A percentile compares a stretch with the other conserved stretches of the same genome.
Conservation (phyloP, 1,140 invertebrate species). For the Ptiloglossa arizonensis region DNA sequence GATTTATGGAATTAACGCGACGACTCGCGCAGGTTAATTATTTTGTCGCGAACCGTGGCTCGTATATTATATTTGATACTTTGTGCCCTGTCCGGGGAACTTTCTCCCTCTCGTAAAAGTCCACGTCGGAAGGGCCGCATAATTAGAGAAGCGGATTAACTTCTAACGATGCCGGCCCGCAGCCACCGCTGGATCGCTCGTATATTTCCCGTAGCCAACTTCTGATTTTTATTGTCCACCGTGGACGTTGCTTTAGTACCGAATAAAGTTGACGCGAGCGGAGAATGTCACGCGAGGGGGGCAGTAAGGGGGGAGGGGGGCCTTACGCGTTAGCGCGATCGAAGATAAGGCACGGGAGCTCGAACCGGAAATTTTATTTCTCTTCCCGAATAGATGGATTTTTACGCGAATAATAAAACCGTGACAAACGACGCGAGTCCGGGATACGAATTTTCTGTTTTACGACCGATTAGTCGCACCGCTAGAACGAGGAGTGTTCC, state of each 20-base stretch:
- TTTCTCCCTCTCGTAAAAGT: slow-evolving; percentile 22
- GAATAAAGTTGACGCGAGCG: neutral
- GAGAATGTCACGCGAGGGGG: neutral
- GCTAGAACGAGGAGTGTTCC: no score
- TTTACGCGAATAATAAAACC: no score
- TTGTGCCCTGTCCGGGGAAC: neutral
- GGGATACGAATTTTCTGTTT: no score
- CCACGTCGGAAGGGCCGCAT: neutral
- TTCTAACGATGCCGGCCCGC: slow-evolving; percentile 2
- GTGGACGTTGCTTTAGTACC: no score
- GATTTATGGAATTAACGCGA: slow-evolving; percentile 44
- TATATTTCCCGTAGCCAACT: slow-evolving; percentile 4
- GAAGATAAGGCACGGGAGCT: no score
- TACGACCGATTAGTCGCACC: no score
- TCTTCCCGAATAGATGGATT: no score
- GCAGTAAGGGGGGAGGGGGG: no score
- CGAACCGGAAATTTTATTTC: no score
- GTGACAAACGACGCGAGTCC: no score
- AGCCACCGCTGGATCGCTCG: neutral
- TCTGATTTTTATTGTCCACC: neutral
- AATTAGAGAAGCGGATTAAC: slow-evolving; percentile 29
- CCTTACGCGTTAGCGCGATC: no score
- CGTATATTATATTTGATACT: slow-evolving; percentile 6
- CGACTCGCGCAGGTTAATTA: slow-evolving; percentile 28
- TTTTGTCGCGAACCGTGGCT: slow-evolving; percentile 12